These are phyloP conservation scores for Nowickia ferox DNA, from an alignment of 2,888 invertebrate species.

Conservation along the genomic window DNA sequence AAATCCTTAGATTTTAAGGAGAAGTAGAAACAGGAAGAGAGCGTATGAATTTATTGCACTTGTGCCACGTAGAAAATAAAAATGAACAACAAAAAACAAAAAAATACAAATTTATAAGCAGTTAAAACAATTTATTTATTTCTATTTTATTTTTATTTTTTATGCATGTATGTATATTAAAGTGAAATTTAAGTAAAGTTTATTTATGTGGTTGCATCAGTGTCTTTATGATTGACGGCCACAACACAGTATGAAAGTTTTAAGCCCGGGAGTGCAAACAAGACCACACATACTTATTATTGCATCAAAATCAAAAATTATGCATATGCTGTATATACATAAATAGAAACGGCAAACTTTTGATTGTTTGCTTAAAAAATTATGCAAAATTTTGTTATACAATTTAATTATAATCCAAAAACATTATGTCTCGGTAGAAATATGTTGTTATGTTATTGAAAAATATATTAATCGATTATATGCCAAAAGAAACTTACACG, in stretches of 20 bases:
- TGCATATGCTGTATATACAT: background rate
- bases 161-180: conserved; percentile 11
- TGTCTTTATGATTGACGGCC: conserved; percentile 4
- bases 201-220: conserved; percentile 19
- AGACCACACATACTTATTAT: background rate
- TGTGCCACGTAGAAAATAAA: background rate
- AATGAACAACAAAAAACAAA: background rate
- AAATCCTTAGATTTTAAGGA: too few species aligned
- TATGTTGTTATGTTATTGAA: too few species aligned
- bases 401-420: background rate
- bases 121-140: conserved; percentile 33
- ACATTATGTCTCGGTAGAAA: background rate
- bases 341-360: background rate
- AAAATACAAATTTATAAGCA: background rate
- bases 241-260: background rate
- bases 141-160: background rate
- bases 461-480: too few species aligned
- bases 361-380: background rate
- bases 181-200: conserved; percentile 35
- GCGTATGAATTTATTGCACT: conserved; percentile 11
- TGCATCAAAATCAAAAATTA: background rate
- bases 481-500: too few species aligned
- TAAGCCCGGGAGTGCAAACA: background rate
- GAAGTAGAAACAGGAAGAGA: background rate
- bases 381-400: background rate